These are phyloP conservation scores for Macrophya annulata DNA, from an alignment of 2,888 invertebrate species.

Conservation along the genomic window DNA sequence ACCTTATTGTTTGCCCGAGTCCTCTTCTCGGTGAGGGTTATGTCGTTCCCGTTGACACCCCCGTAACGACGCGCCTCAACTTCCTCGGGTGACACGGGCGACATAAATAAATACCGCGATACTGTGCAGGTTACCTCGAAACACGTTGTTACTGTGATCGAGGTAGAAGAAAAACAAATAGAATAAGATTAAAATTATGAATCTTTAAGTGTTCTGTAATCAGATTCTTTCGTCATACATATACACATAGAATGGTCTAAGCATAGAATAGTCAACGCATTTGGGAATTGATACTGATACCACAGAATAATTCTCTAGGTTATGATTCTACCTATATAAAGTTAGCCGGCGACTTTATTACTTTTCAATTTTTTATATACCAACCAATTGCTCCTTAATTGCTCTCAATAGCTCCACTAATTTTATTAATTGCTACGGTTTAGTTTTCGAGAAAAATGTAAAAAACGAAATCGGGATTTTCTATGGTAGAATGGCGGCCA, in stretches of 20 bases:
- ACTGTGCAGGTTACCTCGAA: slow-evolving; percentile 2
- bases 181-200: not conserved
- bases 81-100: slow-evolving; percentile 58
- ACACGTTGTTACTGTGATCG: not conserved
- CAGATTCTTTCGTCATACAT: not conserved
- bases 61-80: slow-evolving; percentile 57
- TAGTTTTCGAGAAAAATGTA: too few species aligned
- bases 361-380: too few species aligned
- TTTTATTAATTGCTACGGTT: too few species aligned
- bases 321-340: not conserved
- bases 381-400: too few species aligned
- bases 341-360: too few species aligned
- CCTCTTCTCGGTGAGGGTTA: slow-evolving; percentile 60
- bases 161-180: not conserved
- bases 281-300: not conserved
- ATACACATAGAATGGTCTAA: not conserved
- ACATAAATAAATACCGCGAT: slow-evolving; percentile 63
- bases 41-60: slow-evolving; percentile 63
- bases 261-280: not conserved
- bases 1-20: slow-evolving; percentile 58
- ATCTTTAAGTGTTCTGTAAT: not conserved
- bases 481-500: too few species aligned
- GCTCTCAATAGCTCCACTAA: too few species aligned
- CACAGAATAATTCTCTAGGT: too few species aligned
- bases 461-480: too few species aligned